Conservation (phyloP, 1,140 invertebrate species). For the Philopotamus ludificatus region DNA sequence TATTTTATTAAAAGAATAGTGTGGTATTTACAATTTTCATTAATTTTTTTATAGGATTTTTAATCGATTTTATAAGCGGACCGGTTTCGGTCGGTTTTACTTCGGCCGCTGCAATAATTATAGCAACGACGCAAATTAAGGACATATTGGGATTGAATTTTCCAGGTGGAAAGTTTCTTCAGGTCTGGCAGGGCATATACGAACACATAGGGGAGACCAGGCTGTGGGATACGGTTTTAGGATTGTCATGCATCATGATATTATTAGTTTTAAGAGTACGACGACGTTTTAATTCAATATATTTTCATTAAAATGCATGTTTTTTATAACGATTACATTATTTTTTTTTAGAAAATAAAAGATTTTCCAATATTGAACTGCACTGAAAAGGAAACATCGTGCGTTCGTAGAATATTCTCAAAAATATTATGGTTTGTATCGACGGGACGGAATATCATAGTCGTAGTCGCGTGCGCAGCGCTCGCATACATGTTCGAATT, state of each 20-base stretch:
- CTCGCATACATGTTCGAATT: constrained; percentile 65
- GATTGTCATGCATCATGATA: constrained; percentile 65
- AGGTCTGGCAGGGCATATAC: constrained; percentile 62
- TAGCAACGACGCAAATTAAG: constrained; percentile 83
- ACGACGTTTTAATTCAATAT: no score
- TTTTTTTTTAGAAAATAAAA: constrained; percentile 66
- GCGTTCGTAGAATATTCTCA: constrained; percentile 49
- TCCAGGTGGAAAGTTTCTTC: constrained; percentile 64
- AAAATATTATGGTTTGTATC: constrained; percentile 71
- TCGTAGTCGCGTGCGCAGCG: constrained; percentile 68
- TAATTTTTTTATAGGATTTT: constrained; percentile 65
- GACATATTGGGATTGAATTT: constrained; percentile 72
- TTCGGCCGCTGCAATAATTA: constrained; percentile 85
- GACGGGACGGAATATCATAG: constrained; percentile 74
- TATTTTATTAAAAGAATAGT: constrained; percentile 18
- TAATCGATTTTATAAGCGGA: constrained; percentile 88
- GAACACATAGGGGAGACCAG: constrained; percentile 67
- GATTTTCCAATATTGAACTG: constrained; percentile 60
- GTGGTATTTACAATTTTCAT: not conserved
- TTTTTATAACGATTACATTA: not conserved
- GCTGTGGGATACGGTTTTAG: constrained; percentile 66
- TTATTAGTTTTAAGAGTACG: constrained; percentile 68
- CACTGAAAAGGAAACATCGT: constrained; percentile 45
- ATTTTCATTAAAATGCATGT: not conserved
- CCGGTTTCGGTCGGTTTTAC: constrained; percentile 91